Base-by-base conservation (phyloP, 1,140 invertebrate species). In the Oscheius sp. region DNA sequence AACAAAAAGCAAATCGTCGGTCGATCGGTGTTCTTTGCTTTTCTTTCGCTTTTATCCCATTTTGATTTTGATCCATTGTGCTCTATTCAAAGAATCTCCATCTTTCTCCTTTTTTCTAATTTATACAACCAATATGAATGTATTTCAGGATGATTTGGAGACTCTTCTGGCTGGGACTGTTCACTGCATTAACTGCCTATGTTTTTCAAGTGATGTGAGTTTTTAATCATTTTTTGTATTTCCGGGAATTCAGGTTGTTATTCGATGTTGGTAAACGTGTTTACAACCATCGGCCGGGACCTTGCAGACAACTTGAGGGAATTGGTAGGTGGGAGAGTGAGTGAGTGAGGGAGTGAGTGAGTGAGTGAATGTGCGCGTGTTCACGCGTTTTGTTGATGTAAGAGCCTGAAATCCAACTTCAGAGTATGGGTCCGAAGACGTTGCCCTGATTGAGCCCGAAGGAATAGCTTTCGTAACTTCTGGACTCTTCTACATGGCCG, bases 271-370 rank as follows among this genome's bases (percentile, higher is more conserved):
- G 58, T 35, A 73, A 65, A 55, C 20, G 18, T 1, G 46, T 55
- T 10, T 73, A 73, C 29, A 73, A 73, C 23, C 70, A 73, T 35
- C 38, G 70, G 2, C 70, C 70, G 2, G 70, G 70, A 1, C 31
- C 52, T 18, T 73, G 70, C 35, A 72, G 52, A 45, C 36, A 73
- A 20, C 29, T 73, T 4, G 34, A 73, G 28, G 70, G 70, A 4
- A n/a, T 58, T n/a, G 38, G 29, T 13, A 63, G 13, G 36, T 45
- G 36, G 13, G n/a, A 13, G 18, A 42, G 13, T 15, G 13, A 67
- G n/a, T 31, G 3, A 52, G n/a, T 4, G 26, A 20, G 20, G 62
- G 38, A 18, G 15, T n/a, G n/a, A n/a, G n/a, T n/a, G n/a, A n/a
- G n/a, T n/a, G n/a, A n/a, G n/a, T n/a, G n/a, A n/a, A n/a, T n/a